Evolutionary conservation across 2,888 invertebrate species (phyloP), one percentile per base, ranked within the genome.

Genomic region (Seira sanloemensis): DNA sequence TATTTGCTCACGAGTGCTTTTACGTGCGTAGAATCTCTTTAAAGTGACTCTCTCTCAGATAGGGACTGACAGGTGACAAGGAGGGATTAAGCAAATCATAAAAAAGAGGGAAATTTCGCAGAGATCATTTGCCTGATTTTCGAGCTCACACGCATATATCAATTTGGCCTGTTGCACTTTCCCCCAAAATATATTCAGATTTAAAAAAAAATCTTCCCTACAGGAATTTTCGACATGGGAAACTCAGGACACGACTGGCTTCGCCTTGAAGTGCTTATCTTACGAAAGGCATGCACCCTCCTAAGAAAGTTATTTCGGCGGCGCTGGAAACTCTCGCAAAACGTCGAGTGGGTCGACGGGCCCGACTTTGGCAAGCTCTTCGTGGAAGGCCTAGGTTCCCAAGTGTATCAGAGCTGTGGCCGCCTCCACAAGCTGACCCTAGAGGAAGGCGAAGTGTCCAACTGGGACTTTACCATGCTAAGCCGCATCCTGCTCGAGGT

Each of bases 381-480:
- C 74, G 80, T 87, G 37, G 67, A 27, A 21, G 83, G 80, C 9
- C 27, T 87, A 16, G 87, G 85, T 21, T 77, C 83, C n/a, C 83
- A 80, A 7, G 50, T 87, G 1, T 87, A 85, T 18, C 79, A 84
- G 58, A 80, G 27, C n/a, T 81, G 80, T 65, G 87, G 87, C 19
- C 68, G 85, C 19, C 81, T 87, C 12, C 87, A 87, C 65, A 85
- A 81, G 72, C 78, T 87, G 16, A 87, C 84, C 25, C 76, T 87
- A 24, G 84, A 83, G 25, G 87, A 87, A 67, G 87, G 87, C 9
- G 84, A 85, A 25, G 79, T 87, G 16, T 80, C 71, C 78, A 85
- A 83, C 66, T 87, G 87, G 87, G 87, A 87, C 54, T 87, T 87
- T 24, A 80, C 65, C 2, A 85, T 84, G 50, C 73, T 87, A 1